Base-by-base conservation (phyloP, 2,888 invertebrate genomes). In the Diplolepis rosae region DNA sequence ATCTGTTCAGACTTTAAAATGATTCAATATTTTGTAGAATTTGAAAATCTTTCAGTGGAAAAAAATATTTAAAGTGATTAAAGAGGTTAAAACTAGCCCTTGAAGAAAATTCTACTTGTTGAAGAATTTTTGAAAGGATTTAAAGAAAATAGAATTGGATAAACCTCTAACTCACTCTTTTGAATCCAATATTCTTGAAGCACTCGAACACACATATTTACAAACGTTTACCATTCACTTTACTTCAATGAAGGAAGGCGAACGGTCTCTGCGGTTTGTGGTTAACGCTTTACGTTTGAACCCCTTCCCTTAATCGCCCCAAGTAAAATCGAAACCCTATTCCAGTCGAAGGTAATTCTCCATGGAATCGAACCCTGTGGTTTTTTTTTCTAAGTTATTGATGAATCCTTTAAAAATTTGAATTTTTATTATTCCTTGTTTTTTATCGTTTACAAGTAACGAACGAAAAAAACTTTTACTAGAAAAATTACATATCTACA, bases 291-390 rank as follows among this genome's bases (percentile, higher is more conserved):
- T 84, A 84, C 82, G 82, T 77, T 75, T 71, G 70, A 71, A 72
- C 77, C 76, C 75, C 76, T 70, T 74, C 72, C 76, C 68, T 72
- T 75, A 74, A 70, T 74, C 69, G 74, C 68, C 73, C 75, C 76
- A 80, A 81, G 80, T 80, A 82, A 84, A 85, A 85, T 86, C 85
- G 85, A 85, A 85, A 84, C 82, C 83, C 83, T 82, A 82, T 82
- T 80, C 82, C 79, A 78, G 69, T 77, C 74, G 77, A 77, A 80
- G 82, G 84, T 85, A 84, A 85, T 86, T 85, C 85, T 84, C 85
- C 78, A 84, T 82, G 84, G 82, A 81, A 83, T 83, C 81, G 79
- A 84, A 81, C 77, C 79, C 77, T 80, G 81, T 76, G 83, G 83
- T 81, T 77, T 77, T 71, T 70, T 66, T 69, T 70, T 52, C 61